Evolutionary conservation across 2,113 vertebrate genomes (phyloP), one percentile per base, ranked within the genome.

Genomic region (Platysteira castanea): DNA sequence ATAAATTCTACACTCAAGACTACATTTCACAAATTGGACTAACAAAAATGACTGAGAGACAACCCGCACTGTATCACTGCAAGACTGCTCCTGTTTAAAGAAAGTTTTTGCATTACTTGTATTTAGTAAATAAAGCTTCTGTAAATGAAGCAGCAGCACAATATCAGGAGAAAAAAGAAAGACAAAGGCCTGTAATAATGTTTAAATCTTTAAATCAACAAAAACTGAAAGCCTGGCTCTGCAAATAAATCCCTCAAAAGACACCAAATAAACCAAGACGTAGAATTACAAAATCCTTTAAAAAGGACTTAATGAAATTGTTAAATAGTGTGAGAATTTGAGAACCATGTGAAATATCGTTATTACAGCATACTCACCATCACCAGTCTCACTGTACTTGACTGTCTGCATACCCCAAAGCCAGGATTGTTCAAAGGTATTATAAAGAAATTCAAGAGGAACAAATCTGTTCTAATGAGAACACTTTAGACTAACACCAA

Each of bases 171-270:
- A 1, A 31, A 30, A 49, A 57, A 47, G 56, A 69, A 27, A 6
- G 17, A 46, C 24, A 83, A 93, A 94, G 56, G 61, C 65, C 60
- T 71, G 59, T 71, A 88, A 95, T 59, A 83, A 80, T 52, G 65
- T 95, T 95, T 95, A 90, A 95, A 90, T 85, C 63, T 95, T 96
- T 84, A 95, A 63, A 78, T 84, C 88, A 95, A 93, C 88, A 96
- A 96, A 95, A 98, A 16, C 53, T 18, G 86, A 96, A 97, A 97
- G 93, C 91, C 95, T 91, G 79, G 57, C 93, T 97, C 95, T 95
- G 95, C 85, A 97, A 96, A 97, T 84, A 95, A 97, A 94, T 53
- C 75, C 53, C 53, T 93, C 35, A 89, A 94, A 97, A 94, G 84
- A 97, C 94, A 96, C 86, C 85, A 97, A 96, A 95, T 89, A 92